Evolutionary conservation across 2,888 invertebrate species (phyloP).

Genomic region (Plagodis pulveraria): DNA sequence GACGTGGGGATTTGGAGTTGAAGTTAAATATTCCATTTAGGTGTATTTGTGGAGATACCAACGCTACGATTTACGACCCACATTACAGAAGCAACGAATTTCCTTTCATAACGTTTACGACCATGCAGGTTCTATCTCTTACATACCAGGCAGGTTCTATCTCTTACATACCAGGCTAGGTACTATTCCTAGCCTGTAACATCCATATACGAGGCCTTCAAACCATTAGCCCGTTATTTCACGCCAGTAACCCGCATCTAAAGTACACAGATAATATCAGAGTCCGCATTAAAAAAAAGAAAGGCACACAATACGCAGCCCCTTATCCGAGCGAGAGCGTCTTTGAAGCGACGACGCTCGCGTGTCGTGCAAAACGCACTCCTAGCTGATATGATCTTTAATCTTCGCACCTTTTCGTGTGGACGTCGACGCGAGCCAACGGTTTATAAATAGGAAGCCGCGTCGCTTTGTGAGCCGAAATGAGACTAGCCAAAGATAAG

Average conservation of each 20-base stretch:
- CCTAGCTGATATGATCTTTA: slow-evolving; percentile 77
- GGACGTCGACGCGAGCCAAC: slow-evolving; percentile 60
- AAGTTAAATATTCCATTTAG: no score
- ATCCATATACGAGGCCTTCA: slow-evolving; percentile 2
- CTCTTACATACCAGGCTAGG: no score
- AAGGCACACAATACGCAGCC: slow-evolving; percentile 52
- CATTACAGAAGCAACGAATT: no score
- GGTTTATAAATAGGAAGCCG: slow-evolving; percentile 73
- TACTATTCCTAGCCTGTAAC: not conserved
- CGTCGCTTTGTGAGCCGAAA: slow-evolving; percentile 76
- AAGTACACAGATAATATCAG: slow-evolving; percentile 26
- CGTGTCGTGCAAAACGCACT: slow-evolving; percentile 73
- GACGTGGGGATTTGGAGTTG: no score
- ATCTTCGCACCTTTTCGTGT: slow-evolving; percentile 82
- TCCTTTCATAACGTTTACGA: no score
- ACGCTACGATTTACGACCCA: no score
- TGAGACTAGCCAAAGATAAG: slow-evolving; percentile 76
- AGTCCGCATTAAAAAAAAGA: slow-evolving; percentile 45
- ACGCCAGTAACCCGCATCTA: slow-evolving; percentile 32
- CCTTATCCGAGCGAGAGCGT: slow-evolving; percentile 51
- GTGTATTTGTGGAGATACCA: no score
- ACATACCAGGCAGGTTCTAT: no score
- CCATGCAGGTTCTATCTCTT: no score
- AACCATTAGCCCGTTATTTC: slow-evolving; percentile 23
- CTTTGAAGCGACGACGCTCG: slow-evolving; percentile 59